phyloP scores from a whole-genome alignment of 2,888 invertebrate species.

The Cryptocheilus praepositus region DNA sequence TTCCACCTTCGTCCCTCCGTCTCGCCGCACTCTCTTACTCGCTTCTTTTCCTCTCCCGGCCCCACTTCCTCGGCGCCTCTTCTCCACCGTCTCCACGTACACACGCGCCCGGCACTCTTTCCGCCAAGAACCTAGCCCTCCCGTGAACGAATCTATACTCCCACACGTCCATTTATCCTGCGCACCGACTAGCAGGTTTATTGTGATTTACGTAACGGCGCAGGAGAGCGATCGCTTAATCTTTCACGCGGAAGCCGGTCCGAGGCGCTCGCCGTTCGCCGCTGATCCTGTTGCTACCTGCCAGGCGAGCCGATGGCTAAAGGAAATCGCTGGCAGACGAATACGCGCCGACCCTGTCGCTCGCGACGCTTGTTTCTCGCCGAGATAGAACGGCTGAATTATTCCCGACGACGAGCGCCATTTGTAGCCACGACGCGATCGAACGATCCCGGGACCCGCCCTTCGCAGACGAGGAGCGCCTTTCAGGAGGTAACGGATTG shows the following conservation, averaged over 20 bases:
- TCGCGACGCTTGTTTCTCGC: constrained; percentile 10
- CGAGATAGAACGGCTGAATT: constrained; percentile 18
- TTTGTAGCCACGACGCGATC: too few species aligned
- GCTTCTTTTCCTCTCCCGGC: constrained; percentile 7
- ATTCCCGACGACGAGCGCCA: too few species aligned
- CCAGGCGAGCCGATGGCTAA: constrained; percentile 18
- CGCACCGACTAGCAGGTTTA: constrained; percentile 31
- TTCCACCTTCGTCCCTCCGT: background rate
- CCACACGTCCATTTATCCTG: constrained; percentile 32
- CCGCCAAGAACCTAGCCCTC: constrained; percentile 14
- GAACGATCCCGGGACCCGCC: too few species aligned
- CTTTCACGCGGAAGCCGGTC: constrained; percentile 16
- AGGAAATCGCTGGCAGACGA: constrained; percentile 24
- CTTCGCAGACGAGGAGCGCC: too few species aligned
- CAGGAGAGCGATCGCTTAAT: constrained; percentile 33
- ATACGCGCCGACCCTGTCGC: background rate
- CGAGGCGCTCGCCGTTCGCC: background rate
- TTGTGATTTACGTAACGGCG: constrained; percentile 46
- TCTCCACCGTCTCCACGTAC: constrained; percentile 14
- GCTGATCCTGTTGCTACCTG: background rate
- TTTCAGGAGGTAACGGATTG: too few species aligned
- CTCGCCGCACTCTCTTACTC: background rate
- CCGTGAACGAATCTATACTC: constrained; percentile 14
- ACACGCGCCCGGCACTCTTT: constrained; percentile 15
- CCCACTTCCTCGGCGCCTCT: background rate